A percentile compares a stretch with the other conserved stretches of the same genome.
Conservation (phyloP, 2,797 vertebrate genomes). For the Naso thynnoides region DNA sequence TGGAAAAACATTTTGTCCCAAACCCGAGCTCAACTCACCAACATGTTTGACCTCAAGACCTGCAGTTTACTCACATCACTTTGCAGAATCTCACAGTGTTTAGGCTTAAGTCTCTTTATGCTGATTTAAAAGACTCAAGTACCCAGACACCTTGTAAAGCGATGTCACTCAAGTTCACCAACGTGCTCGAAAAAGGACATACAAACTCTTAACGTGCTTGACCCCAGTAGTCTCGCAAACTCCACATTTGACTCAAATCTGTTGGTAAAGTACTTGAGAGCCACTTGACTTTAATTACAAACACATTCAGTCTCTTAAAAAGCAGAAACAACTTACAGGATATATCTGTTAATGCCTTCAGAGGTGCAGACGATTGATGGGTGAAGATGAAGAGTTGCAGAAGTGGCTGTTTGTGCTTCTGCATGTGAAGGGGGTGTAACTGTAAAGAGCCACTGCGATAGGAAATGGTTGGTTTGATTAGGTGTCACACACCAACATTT, state of each 20-base stretch:
- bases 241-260: slow-evolving; percentile 17
- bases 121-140: background rate
- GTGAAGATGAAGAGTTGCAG: background rate
- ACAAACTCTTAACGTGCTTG: slow-evolving; percentile 25
- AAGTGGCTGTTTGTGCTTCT: background rate
- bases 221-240: slow-evolving; percentile 15
- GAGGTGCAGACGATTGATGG: background rate
- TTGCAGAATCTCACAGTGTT: background rate
- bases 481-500: background rate
- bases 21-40: slow-evolving; percentile 1
- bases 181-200: background rate
- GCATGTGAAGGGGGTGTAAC: background rate
- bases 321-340: slow-evolving; percentile 19
- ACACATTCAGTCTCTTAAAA: slow-evolving; percentile 23
- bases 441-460: background rate
- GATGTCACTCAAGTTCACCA: background rate
- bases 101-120: background rate
- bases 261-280: slow-evolving; percentile 40
- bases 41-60: background rate
- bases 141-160: background rate
- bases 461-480: too few relatives aligned
- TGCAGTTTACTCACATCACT: background rate
- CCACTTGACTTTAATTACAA: slow-evolving; percentile 59
- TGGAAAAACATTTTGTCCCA: background rate
- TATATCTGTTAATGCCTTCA: slow-evolving; percentile 13